Base-by-base conservation (phyloP, 2,113 vertebrate species). In the Aleadryas rufinucha region DNA sequence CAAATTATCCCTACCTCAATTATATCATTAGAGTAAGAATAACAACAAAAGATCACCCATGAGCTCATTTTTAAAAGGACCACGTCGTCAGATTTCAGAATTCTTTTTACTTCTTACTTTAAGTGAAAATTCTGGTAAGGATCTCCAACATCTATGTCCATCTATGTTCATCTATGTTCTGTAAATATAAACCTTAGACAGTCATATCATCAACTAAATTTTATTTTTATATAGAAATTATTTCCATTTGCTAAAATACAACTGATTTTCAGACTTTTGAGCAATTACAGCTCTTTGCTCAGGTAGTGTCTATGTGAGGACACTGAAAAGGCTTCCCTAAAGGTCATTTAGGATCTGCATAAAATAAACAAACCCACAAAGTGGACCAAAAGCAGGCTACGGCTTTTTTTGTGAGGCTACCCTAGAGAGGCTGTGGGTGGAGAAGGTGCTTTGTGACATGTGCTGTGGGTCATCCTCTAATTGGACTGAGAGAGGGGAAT, bases 31-130 rank as follows among this genome's bases (percentile, higher is more conserved):
- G 35, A 83, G 66, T 14, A 90, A 86, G 78, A 35, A 76, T 44
- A 92, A 88, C 84, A 95, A 74, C n/a, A 74, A 82, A 88, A 33
- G n/a, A 87, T 95, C 85, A 82, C 33, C 31, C 39, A 66, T 54
- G 64, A 60, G 33, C 26, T 93, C 74, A 66, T 89, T 93, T 96
- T 60, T 66, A 66, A 74, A 92, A 84, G 31, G 39, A 83, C 3
- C 19, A 79, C 13, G 3, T 82, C 1, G 0, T 89, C 26, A 24
- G 39, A 53, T 66, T 88, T 64, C 57, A 79, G 45, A 88, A 35
- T n/a, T 41, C 13, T 41, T 84, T 96, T 90, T 60, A 60, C 21
- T 71, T 75, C 75, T 81, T 95, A 89, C n/a, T 84, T 79, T 50
- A 50, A 87, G 16, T 35, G 59, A 92, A 94, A 87, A 3, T 71